Evolutionary conservation across 2,797 vertebrate genomes (phyloP), one percentile per base, ranked within the genome.

Genomic region (Rhinogobio ventralis): DNA sequence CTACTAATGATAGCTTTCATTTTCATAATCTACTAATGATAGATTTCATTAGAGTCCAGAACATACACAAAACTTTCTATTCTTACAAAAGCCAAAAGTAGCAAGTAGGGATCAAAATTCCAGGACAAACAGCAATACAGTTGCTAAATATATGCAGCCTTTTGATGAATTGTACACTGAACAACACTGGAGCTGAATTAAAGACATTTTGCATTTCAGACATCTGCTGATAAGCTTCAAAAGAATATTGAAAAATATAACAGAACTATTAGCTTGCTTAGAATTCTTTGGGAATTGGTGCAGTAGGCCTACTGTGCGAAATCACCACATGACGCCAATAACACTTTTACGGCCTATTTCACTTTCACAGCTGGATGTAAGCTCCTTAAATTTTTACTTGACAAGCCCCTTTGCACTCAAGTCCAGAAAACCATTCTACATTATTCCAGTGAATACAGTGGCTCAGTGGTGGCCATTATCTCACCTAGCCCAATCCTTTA

Each of bases 281-380:
- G 45, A 55, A 42, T 36, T 83, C 45, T 55, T 75, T 55, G 49
- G 45, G 49, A 77, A 83, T 76, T 45, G 20, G 33, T 77, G 82
- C 36, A 39, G 23, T 66, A 36, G 45, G 30, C 72, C 60, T 67
- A 53, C 33, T 68, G 73, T 77, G 64, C 17, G 1, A 77, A 83
- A 83, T 68, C 81, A 77, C 82, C 49, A 68, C 82, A 77, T 68
- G 82, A 83, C 36, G 62, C 73, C 46, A 68, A 77, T 83, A 68
- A 77, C 49, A 77, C 73, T 77, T 83, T 77, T 77, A 83, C 8
- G n/a, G 66, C 62, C 82, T 68, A 83, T 83, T 83, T 83, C 62
- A 83, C 62, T 76, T 68, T 68, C 73, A 76, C 82, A 83, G 73
- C 64, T 68, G 73, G 82, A 68, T 23, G 72, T 55, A 76, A 83